Percentiles rank a stretch among this genome's conserved stretches.
Evolutionary conservation across 2,888 invertebrate species (phyloP).

Genomic region (Athrips mouffetella): DNA sequence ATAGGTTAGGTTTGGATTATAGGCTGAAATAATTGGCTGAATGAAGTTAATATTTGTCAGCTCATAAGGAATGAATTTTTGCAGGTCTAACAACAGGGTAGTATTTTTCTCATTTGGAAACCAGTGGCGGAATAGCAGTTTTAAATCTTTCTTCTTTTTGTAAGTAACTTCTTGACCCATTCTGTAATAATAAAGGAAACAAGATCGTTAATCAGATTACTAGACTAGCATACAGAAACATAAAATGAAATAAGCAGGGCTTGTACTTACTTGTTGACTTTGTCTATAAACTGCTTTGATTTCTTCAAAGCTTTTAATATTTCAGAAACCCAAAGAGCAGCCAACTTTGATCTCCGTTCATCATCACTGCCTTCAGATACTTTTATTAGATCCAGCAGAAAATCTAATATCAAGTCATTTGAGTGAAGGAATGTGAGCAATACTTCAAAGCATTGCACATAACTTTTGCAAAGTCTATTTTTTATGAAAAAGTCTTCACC

Average conservation of each 20-base stretch:
- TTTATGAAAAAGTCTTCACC: conserved; percentile 36
- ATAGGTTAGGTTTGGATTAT: conserved; percentile 57
- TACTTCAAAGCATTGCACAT: conserved; percentile 73
- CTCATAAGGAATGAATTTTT: conserved; percentile 50
- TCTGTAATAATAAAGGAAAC: conserved; percentile 38
- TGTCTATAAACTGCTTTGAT: conserved; percentile 49
- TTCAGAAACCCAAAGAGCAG: conserved; percentile 76
- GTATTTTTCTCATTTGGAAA: conserved; percentile 54
- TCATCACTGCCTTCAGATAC: conserved; percentile 50
- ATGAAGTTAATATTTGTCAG: conserved; percentile 53
- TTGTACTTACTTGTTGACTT: conserved; percentile 48
- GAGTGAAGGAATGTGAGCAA: conserved; percentile 72
- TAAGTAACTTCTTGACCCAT: conserved; percentile 28
- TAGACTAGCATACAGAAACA: conserved; percentile 11
- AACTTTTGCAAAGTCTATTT: conserved; percentile 40
- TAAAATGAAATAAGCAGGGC: neutral
- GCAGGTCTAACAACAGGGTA: conserved; percentile 52
- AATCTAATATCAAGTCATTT: conserved; percentile 65
- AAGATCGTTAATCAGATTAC: conserved; percentile 1
- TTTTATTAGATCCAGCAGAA: conserved; percentile 64
- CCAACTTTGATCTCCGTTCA: conserved; percentile 49
- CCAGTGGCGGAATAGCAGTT: conserved; percentile 55
- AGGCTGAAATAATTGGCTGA: conserved; percentile 56
- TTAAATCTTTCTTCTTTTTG: conserved; percentile 50
- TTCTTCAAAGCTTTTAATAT: conserved; percentile 64